Evolutionary conservation across 1,140 invertebrate genomes (phyloP).

Genomic region (Scaptomyza graminum): DNA sequence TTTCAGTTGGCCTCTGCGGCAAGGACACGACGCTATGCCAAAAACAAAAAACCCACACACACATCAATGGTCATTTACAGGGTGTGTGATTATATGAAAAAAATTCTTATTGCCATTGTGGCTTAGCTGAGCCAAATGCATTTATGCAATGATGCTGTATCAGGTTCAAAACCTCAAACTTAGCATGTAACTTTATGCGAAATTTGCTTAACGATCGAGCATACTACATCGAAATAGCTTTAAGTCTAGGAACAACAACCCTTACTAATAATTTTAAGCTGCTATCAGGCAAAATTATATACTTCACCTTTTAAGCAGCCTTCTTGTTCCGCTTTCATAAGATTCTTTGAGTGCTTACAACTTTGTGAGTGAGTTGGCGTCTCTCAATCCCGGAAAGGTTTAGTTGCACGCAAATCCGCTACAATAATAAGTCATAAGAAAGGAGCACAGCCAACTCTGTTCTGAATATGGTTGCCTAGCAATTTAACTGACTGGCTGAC

Average conservation of each 20-base stretch:
- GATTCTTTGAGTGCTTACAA: not conserved
- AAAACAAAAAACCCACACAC: too few species aligned
- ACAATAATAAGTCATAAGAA: not conserved
- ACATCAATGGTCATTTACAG: constrained; percentile 46
- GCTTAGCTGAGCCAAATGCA: constrained; percentile 51
- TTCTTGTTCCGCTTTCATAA: not conserved
- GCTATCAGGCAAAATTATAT: not conserved
- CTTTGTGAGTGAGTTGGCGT: not conserved
- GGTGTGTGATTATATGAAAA: constrained; percentile 45
- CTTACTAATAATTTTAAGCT: not conserved
- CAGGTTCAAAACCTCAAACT: not conserved
- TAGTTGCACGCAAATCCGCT: not conserved
- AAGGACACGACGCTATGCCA: constrained; percentile 57
- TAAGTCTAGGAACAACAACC: not conserved
- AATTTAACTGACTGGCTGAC: constrained; percentile 1
- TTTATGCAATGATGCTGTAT: constrained; percentile 32
- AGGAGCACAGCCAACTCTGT: not conserved
- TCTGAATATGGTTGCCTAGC: constrained; percentile 6
- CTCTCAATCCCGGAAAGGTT: not conserved
- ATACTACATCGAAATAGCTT: too few species aligned
- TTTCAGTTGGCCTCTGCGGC: constrained; percentile 75
- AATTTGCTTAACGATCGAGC: too few species aligned
- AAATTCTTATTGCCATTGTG: constrained; percentile 37
- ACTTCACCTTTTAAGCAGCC: not conserved
- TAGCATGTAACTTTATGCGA: too few species aligned